A percentile compares a stretch with the other conserved stretches of the same genome.
These are phyloP conservation scores for Sebastes cheni DNA, from an alignment of 2,797 vertebrate genomes.

Conservation along the genomic window DNA sequence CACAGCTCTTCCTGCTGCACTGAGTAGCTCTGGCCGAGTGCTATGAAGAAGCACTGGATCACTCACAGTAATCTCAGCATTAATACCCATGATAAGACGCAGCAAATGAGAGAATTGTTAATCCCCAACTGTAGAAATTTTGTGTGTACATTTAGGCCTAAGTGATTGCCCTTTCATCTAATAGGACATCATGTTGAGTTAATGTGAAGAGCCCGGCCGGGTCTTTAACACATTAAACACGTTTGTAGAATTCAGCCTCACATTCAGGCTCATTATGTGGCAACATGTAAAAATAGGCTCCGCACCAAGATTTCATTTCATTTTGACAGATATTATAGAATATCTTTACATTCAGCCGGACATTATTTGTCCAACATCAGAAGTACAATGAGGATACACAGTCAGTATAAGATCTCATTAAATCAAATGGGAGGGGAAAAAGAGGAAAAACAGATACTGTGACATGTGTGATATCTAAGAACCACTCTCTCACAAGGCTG, in stretches of 20 bases:
- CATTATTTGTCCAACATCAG: not conserved
- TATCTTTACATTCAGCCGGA: not conserved
- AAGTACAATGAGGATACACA: not conserved
- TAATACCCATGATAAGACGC: conserved; percentile 64
- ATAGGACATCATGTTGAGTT: conserved; percentile 53
- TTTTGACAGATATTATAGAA: conserved; percentile 9
- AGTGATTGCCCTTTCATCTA: conserved; percentile 55
- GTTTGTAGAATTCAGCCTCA: conserved; percentile 37
- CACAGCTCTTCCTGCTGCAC: conserved; percentile 66
- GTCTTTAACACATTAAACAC: conserved; percentile 47
- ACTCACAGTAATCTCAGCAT: conserved; percentile 66
- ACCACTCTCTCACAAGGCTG: conserved; percentile 16
- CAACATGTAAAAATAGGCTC: conserved; percentile 30
- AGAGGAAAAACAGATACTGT: conserved; percentile 2
- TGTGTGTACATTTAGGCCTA: conserved; percentile 36
- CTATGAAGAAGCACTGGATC: conserved; percentile 55
- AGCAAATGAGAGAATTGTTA: conserved; percentile 70
- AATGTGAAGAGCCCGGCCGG: conserved; percentile 39
- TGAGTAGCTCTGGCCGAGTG: conserved; percentile 47
- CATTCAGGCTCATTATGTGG: conserved; percentile 20
- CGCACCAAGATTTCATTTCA: conserved; percentile 9
- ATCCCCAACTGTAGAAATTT: conserved; percentile 62
- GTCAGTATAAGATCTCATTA: not conserved
- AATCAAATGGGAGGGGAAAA: not conserved
- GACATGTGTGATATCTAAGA: conserved; percentile 11